Conservation (phyloP, 2,113 vertebrate species). For the Gymnarchus niloticus region DNA sequence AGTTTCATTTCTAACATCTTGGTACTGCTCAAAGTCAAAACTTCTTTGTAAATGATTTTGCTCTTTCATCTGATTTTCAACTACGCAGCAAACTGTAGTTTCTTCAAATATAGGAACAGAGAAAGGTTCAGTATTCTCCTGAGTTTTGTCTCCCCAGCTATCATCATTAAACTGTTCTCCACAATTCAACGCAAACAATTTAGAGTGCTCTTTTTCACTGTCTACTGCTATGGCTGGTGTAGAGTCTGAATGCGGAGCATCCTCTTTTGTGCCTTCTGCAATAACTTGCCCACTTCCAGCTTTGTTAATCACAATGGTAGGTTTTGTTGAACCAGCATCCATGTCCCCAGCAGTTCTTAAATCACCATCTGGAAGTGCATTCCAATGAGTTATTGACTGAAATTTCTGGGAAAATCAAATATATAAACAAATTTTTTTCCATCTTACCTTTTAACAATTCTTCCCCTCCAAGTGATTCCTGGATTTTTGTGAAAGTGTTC, state of each 20-base stretch:
- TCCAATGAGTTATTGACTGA: background rate
- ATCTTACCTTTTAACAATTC: background rate
- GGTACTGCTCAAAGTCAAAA: background rate
- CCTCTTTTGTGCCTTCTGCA: background rate
- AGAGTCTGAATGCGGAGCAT: background rate
- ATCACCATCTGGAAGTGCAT: background rate
- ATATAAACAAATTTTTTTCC: background rate
- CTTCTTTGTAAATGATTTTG: background rate
- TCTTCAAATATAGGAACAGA: background rate
- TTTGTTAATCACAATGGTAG: background rate
- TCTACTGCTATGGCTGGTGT: background rate
- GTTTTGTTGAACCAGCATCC: background rate
- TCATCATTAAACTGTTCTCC: slow-evolving; percentile 11
- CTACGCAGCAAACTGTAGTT: background rate
- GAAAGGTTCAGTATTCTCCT: background rate
- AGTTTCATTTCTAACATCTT: background rate
- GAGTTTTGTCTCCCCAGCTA: background rate
- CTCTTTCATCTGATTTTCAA: background rate
- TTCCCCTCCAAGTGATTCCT: background rate
- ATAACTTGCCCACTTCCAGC: background rate
- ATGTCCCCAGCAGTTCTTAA: background rate
- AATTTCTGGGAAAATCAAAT: background rate
- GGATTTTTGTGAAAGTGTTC: slow-evolving; percentile 30
- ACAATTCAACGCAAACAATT: background rate
- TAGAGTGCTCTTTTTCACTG: background rate